Percentiles rank a stretch among this genome's conserved stretches.
Evolutionary conservation across 2,797 vertebrate genomes (phyloP).

Genomic region (Hoplostethus atlanticus): DNA sequence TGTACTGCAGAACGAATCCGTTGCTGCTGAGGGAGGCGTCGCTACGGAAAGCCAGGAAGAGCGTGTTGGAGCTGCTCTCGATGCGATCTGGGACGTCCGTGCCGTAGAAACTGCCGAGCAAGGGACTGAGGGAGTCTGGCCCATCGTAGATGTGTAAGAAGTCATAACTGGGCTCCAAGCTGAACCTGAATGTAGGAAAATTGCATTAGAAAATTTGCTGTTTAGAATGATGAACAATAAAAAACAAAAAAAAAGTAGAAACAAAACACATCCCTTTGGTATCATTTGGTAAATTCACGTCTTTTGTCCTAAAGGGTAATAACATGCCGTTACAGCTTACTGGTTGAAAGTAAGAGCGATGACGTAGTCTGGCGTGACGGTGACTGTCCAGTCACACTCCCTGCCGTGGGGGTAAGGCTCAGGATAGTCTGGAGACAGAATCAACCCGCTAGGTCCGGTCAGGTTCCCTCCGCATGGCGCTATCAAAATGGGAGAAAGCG

Average conservation of each 20-base stretch:
- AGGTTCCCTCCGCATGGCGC: slow-evolving; percentile 96
- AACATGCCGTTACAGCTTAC: slow-evolving; percentile 78
- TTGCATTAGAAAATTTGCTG: not conserved
- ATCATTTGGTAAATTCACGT: no score
- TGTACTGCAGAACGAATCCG: slow-evolving; percentile 96
- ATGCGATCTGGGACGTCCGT: slow-evolving; percentile 93
- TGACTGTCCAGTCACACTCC: slow-evolving; percentile 97
- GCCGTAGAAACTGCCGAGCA: slow-evolving; percentile 97
- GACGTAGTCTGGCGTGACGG: slow-evolving; percentile 93
- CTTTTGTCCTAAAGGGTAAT: not conserved
- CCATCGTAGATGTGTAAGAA: slow-evolving; percentile 98
- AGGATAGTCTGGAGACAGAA: slow-evolving; percentile 96
- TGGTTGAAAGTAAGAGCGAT: slow-evolving; percentile 94
- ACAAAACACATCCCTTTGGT: no score
- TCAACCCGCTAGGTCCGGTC: slow-evolving; percentile 92
- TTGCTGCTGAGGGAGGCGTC: slow-evolving; percentile 96
- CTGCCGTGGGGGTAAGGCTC: slow-evolving; percentile 96
- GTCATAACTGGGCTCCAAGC: slow-evolving; percentile 97
- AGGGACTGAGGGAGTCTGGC: slow-evolving; percentile 92
- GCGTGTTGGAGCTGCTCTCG: slow-evolving; percentile 96
- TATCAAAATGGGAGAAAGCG: slow-evolving; percentile 52
- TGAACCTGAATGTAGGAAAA: slow-evolving; percentile 87
- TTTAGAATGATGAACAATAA: no score
- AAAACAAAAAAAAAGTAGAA: no score
- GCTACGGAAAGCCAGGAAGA: slow-evolving; percentile 97